Base-by-base conservation (phyloP, 2,888 invertebrate species). In the Habrosyne pyritoides region DNA sequence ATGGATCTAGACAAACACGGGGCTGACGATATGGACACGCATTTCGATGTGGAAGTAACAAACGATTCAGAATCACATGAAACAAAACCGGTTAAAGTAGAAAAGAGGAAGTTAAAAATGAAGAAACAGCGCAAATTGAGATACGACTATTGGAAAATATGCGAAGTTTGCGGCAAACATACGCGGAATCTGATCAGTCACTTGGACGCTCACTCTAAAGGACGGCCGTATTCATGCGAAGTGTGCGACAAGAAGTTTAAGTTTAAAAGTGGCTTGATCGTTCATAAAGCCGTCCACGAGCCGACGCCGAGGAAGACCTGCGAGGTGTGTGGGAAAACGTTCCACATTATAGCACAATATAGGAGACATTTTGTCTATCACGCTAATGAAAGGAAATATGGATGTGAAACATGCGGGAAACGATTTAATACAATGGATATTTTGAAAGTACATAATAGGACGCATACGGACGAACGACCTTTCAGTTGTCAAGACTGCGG, bases 351-450 rank as follows among this genome's bases (percentile, higher is more conserved):
- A 50, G 89, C 92, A 4, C 92, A 93, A 64, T 91, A 94, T 52
- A 81, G 87, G 21, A 80, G 93, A 22, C 94, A 94, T 61, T 89
- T 84, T 57, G 86, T 90, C 0, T 93, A 93, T 59, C 94, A 94
- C 71, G 93, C 93, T 0, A 93, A 93, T 55, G 93, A 93, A 65
- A 86, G 93, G 66, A 93, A 91, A 48, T 91, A 85, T 65, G 86
- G 83, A 6, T 94, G 94, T 57, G 87, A 90, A 5, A 89, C 93
- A 0, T 94, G 94, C 60, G 92, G 93, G 0, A 94, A 93, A 63
- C 77, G 93, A 8, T 94, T 94, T 60, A 93, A 93, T 53, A 93
- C 93, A 2, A 71, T 87, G 24, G 94, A 94, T 54, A 93, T 93
- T 21, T 73, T 94, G 47, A 80, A 79, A 49, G 91, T 93, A 0